Base-by-base conservation (phyloP, 2,113 vertebrate species). In the Pseudolaguvia tuberculata region DNA sequence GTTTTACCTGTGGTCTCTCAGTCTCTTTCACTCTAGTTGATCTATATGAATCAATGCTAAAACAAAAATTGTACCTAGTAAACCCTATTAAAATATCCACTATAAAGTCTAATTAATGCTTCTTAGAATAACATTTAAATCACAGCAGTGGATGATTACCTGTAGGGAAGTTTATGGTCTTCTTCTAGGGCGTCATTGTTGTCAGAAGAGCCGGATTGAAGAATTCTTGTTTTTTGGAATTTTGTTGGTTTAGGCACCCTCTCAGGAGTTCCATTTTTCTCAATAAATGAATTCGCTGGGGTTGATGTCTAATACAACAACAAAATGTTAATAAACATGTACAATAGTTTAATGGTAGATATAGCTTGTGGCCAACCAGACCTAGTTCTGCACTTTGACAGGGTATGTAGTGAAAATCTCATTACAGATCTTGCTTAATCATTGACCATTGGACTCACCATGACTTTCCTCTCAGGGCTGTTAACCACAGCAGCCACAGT, bases 21-120 rank as follows among this genome's bases (percentile, higher is more conserved):
- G 83, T 88, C 77, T 95, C 94, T 83, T 96, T 99, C 81, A 97
- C 85, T 77, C 95, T 91, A 75, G 91, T 94, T 65, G 97, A 98
- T 82, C 97, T 91, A 68, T 99, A 99, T 0, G 96, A 93, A 51
- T 96, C 93, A 1, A 99, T 87, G 58, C 96, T 98, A 62, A 72
- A 66, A 80, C 23, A 75, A 10, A 67, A 4, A 18, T 11, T 23
- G 8, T 42, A 42, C 39, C 4, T 42, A 42, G 39, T 42, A 42
- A 42, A 42, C 39, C 18, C 29, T 14, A 78, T 47, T 69, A 42
- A n/a, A 75, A 50, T n/a, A 23, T 1, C 12, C 17, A 5, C 25
- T 2, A 47, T 21, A 1, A 5, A 21, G 31, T 17, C 8, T 65
- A 8, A 57, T 13, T 27, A 18, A 48, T 65, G 29, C n/a, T n/a